These are phyloP conservation scores for Etheostoma spectabile DNA, from an alignment of 2,113 vertebrate genomes.

Conservation along the genomic window DNA sequence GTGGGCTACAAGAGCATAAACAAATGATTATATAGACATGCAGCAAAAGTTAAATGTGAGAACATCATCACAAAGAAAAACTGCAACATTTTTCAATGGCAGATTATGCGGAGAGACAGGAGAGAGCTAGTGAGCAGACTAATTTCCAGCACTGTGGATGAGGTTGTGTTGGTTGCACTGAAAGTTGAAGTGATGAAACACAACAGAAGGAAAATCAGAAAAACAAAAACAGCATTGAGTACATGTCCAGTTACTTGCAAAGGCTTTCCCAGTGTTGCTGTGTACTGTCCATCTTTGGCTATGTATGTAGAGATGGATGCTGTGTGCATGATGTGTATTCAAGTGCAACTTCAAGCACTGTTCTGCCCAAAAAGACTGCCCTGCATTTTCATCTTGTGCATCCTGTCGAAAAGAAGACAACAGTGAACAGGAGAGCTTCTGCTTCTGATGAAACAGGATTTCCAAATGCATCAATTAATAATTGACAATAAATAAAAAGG, in stretches of 20 bases:
- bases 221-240: conserved; percentile 16
- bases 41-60: conserved; percentile 18
- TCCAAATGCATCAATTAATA: background rate
- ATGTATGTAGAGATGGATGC: conserved; percentile 33
- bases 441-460: background rate
- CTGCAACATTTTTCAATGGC: conserved; percentile 47
- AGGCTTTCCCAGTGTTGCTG: conserved; percentile 25
- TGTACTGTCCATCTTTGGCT: conserved; percentile 68
- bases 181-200: conserved; percentile 3
- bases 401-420: conserved; percentile 64
- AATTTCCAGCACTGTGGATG: conserved; percentile 24
- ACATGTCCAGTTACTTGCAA: conserved; percentile 39
- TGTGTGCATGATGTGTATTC: conserved; percentile 25
- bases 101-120: conserved; percentile 21
- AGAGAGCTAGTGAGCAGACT: conserved; percentile 5
- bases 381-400: conserved; percentile 78
- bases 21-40: conserved; percentile 65
- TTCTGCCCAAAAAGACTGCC: conserved; percentile 76
- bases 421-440: background rate
- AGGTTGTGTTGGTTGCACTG: conserved; percentile 56
- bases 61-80: conserved; percentile 45
- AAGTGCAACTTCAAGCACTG: conserved; percentile 59
- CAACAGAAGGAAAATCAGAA: conserved; percentile 1
- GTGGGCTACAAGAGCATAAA: conserved; percentile 45
- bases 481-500: background rate